These are phyloP conservation scores for Aspidapion aeneum DNA, from an alignment of 2,888 invertebrate genomes.

Conservation along the genomic window DNA sequence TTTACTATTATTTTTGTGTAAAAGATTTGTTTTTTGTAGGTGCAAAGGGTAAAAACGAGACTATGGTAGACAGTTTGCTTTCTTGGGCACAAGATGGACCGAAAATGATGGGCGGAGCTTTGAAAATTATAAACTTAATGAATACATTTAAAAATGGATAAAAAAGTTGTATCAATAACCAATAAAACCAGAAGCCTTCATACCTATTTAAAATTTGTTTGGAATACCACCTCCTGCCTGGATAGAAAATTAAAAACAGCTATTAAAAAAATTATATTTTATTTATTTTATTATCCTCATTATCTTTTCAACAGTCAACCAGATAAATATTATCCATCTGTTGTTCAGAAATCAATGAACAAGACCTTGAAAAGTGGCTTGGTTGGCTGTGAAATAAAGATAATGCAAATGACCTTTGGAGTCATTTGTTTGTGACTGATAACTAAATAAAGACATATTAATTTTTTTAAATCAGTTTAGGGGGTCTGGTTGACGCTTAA, in stretches of 20 bases:
- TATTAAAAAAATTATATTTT: too few species aligned
- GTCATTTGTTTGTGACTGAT: neutral
- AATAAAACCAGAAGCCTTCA: too few species aligned
- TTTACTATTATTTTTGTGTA: too few species aligned
- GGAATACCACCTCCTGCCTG: too few species aligned
- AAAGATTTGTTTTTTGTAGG: too few species aligned
- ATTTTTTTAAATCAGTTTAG: neutral
- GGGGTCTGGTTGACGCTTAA: neutral
- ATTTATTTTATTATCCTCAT: too few species aligned
- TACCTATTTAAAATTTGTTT: too few species aligned
- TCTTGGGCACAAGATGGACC: neutral
- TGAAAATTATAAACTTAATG: slow-evolving; percentile 3
- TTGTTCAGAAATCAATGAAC: neutral
- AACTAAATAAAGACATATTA: neutral
- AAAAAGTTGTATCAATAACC: too few species aligned
- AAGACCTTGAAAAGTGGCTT: neutral
- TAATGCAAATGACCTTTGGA: neutral
- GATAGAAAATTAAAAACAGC: too few species aligned
- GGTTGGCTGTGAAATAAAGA: neutral
- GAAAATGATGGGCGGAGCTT: neutral
- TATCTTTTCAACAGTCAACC: slow-evolving; percentile 3
- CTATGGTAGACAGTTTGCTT: slow-evolving; percentile 3
- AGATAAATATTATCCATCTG: neutral
- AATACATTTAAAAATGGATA: neutral
- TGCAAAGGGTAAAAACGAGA: slow-evolving; percentile 1